These are phyloP conservation scores for Drosophila subpulchrella DNA, from an alignment of 1,140 invertebrate genomes.

Conservation along the genomic window DNA sequence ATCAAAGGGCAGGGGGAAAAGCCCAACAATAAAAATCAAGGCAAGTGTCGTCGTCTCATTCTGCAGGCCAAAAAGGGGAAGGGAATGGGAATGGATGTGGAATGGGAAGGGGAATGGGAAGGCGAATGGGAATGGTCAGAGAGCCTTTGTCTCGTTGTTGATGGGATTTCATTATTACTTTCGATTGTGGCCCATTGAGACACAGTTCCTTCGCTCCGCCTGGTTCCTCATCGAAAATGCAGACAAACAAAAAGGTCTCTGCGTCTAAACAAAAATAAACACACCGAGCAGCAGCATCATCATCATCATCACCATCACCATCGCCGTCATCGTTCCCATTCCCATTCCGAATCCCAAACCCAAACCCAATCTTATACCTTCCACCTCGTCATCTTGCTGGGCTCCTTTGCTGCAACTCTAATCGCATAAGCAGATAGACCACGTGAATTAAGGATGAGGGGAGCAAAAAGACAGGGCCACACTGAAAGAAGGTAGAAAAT, in stretches of 20 bases:
- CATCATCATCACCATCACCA: conserved; percentile 32
- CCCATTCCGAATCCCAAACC: conserved; percentile 15
- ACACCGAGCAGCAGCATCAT: conserved; percentile 38
- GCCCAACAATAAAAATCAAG: conserved; percentile 81
- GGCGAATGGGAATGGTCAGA: conserved; percentile 40
- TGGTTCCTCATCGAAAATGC: conserved; percentile 30
- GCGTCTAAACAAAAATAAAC: conserved; percentile 74
- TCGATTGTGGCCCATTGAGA: conserved; percentile 77
- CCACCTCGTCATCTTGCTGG: conserved; percentile 37
- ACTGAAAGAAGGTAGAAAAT: conserved; percentile 69
- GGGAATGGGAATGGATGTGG: not conserved
- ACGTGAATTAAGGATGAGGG: conserved; percentile 14
- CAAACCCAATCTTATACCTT: conserved; percentile 9
- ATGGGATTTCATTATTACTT: conserved; percentile 82
- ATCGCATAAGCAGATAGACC: conserved; percentile 76
- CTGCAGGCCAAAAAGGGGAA: conserved; percentile 27
- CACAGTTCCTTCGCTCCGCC: conserved; percentile 25
- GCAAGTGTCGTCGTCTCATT: conserved; percentile 70
- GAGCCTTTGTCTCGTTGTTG: conserved; percentile 59
- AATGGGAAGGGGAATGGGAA: not conserved
- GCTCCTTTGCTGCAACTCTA: conserved; percentile 62
- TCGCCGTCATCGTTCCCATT: conserved; percentile 19
- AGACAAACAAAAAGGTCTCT: conserved; percentile 60
- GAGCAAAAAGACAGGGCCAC: conserved; percentile 35
- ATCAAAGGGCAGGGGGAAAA: conserved; percentile 72